A percentile compares a stretch with the other conserved stretches of the same genome.
Conservation (phyloP, 2,113 vertebrate species). For the Smithornis capensis region DNA sequence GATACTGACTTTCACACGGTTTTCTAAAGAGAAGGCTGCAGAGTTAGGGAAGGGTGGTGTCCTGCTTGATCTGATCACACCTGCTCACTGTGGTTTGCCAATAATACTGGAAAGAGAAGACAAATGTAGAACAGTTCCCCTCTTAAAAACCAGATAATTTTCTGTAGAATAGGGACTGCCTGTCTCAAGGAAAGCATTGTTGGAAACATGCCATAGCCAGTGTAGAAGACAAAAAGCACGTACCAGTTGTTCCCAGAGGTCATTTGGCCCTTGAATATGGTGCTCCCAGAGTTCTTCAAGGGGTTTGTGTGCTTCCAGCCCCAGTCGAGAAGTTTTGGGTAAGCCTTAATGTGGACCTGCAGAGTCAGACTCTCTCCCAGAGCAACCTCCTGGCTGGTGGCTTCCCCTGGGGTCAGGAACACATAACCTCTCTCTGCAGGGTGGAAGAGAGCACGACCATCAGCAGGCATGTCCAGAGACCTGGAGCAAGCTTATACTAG, state of each 20-base stretch:
- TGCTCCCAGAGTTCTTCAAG: not conserved
- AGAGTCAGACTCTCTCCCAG: constrained; percentile 80
- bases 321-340: constrained; percentile 76
- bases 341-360: constrained; percentile 81
- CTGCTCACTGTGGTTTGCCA: not conserved
- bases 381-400: constrained; percentile 71
- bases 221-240: not conserved
- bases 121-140: not conserved
- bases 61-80: not conserved
- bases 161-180: not conserved
- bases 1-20: not conserved
- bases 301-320: constrained; percentile 74
- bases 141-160: not conserved
- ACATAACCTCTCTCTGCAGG: constrained; percentile 84
- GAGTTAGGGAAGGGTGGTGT: not conserved
- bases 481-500: not conserved
- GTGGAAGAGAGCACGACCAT: not conserved
- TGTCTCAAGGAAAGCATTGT: not conserved
- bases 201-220: not conserved
- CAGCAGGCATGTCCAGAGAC: not conserved
- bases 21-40: not conserved
- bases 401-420: constrained; percentile 74
- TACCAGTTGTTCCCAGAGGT: constrained; percentile 43
- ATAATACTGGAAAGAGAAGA: not conserved
- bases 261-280: not conserved